Evolutionary conservation across 2,113 vertebrate species (phyloP).

Genomic region (Cranoglanis bouderius): DNA sequence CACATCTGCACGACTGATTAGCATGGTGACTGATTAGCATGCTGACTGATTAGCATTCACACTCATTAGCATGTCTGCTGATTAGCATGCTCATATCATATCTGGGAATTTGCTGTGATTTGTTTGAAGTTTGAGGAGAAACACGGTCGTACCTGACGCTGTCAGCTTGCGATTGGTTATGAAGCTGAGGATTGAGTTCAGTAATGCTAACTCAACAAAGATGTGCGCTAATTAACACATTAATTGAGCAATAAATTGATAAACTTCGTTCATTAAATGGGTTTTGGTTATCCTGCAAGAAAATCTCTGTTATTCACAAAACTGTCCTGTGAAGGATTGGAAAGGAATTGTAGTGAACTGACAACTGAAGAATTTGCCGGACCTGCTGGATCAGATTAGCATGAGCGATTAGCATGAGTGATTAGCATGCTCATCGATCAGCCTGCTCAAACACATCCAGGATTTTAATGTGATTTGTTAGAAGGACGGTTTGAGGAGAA

Average conservation of each 20-base stretch:
- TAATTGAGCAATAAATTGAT: not conserved
- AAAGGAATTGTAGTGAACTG: no score
- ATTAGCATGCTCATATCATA: not conserved
- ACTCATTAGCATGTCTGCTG: not conserved
- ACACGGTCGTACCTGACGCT: not conserved
- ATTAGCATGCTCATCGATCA: not conserved
- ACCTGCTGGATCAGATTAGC: not conserved
- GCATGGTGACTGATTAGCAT: conserved; percentile 3
- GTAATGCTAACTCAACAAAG: not conserved
- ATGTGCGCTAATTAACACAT: not conserved
- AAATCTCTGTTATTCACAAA: not conserved
- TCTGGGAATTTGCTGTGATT: not conserved
- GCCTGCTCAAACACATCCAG: not conserved
- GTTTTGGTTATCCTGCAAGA: not conserved
- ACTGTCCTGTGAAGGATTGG: not conserved
- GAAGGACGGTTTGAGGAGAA: not conserved
- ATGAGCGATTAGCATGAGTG: not conserved
- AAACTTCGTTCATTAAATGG: not conserved
- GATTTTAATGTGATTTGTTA: not conserved
- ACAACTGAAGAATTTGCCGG: not conserved
- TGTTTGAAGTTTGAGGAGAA: not conserved
- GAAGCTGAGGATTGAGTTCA: not conserved
- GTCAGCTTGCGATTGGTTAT: not conserved
- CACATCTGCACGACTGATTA: not conserved
- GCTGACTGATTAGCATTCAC: not conserved